These are phyloP conservation scores for Chaitophorus viminalis DNA, from an alignment of 2,888 invertebrate genomes.

Conservation along the genomic window DNA sequence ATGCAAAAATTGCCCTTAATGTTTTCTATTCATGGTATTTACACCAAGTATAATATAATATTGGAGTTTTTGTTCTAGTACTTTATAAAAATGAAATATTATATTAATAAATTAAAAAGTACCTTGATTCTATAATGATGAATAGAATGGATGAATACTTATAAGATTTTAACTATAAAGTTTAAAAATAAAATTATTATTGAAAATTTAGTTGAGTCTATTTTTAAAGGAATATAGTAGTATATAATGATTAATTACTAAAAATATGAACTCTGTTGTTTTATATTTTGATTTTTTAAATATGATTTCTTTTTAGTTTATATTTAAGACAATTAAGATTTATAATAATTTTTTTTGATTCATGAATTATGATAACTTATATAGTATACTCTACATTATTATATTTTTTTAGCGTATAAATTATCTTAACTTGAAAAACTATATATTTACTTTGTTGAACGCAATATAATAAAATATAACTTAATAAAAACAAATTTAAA, in stretches of 20 bases:
- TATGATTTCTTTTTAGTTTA: not conserved
- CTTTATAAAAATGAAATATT: not conserved
- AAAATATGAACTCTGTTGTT: not conserved
- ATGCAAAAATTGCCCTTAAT: not conserved
- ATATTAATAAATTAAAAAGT: not conserved
- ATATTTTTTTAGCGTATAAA: constrained; percentile 39
- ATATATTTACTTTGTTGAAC: not conserved
- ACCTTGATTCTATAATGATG: not conserved
- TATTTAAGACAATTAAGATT: not conserved
- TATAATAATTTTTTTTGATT: not conserved
- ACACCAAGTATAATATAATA: not conserved
- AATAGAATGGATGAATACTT: not conserved
- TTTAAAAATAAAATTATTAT: not conserved
- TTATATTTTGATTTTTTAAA: not conserved
- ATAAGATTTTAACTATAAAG: not conserved
- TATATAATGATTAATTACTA: constrained; percentile 2
- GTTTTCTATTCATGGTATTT: not conserved
- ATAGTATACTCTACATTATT: not conserved
- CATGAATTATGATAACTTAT: not conserved
- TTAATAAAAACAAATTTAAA: not conserved
- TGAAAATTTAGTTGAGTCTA: not conserved
- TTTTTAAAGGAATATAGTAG: not conserved
- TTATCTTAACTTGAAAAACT: not conserved
- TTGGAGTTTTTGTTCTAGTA: not conserved
- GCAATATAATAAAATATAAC: not conserved